phyloP scores from a whole-genome alignment of 2,888 invertebrate species.

The Odontothrips loti region DNA sequence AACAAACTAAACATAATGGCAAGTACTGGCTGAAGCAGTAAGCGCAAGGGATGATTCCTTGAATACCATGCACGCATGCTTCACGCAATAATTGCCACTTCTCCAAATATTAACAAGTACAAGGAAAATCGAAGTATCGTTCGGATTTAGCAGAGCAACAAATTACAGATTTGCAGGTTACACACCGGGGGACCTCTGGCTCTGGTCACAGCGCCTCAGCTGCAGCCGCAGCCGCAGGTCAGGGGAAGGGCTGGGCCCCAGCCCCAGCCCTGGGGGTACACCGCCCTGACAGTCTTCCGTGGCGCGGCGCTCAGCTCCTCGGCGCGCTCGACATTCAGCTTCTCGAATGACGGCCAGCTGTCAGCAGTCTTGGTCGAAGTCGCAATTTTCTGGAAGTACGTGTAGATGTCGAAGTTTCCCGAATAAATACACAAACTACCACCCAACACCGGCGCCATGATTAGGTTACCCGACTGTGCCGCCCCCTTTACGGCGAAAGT shows the following conservation, averaged over 20 bases:
- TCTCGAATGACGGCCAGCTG: not conserved
- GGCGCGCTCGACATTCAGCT: not conserved
- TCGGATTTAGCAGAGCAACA: not conserved
- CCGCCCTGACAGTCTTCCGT: not conserved
- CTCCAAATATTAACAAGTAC: not conserved
- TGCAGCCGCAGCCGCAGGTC: not conserved
- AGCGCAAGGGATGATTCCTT: not conserved
- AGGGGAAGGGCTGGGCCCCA: not conserved
- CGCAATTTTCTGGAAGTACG: not conserved
- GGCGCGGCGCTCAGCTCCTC: not conserved
- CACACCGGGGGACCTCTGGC: not conserved
- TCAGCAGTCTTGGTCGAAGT: not conserved
- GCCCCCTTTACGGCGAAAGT: not conserved
- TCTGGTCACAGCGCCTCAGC: not conserved
- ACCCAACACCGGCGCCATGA: conserved; percentile 11
- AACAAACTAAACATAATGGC: not conserved
- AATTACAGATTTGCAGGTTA: not conserved
- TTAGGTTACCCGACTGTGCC: not conserved
- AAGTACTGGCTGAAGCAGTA: not conserved
- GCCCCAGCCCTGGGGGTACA: not conserved
- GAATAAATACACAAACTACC: not conserved
- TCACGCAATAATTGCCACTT: conserved; percentile 7
- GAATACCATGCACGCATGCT: not conserved
- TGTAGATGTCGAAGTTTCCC: not conserved
- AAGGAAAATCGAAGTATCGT: not conserved